Conservation (phyloP, 2,888 invertebrate genomes). For the Drosophila kokeensis region DNA sequence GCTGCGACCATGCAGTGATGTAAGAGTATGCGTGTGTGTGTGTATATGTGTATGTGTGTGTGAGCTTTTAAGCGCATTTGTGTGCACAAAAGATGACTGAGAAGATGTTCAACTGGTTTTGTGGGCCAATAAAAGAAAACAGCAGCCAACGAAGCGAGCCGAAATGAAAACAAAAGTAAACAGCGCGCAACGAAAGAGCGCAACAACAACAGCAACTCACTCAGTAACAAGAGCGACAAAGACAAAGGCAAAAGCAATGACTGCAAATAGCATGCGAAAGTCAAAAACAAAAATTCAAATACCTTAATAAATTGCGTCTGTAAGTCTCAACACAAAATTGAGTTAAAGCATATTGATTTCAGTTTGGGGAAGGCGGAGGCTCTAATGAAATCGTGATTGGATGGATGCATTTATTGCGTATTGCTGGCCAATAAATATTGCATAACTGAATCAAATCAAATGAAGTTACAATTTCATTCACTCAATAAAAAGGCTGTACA, state of each 20-base stretch:
- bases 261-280: slow-evolving; percentile 39
- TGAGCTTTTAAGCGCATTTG: slow-evolving; percentile 17
- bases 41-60: slow-evolving; percentile 4
- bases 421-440: slow-evolving; percentile 20
- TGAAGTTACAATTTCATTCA: background rate
- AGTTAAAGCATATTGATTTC: slow-evolving; percentile 27
- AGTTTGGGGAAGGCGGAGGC: background rate
- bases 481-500: background rate
- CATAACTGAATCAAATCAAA: slow-evolving; percentile 24
- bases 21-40: slow-evolving; percentile 1
- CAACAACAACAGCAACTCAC: slow-evolving; percentile 23
- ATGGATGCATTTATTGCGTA: slow-evolving; percentile 19
- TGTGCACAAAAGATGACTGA: slow-evolving; percentile 38
- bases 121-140: slow-evolving; percentile 64
- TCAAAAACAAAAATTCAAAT: slow-evolving; percentile 43
- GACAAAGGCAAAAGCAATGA: slow-evolving; percentile 29
- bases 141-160: slow-evolving; percentile 43
- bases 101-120: slow-evolving; percentile 75
- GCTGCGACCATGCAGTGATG: slow-evolving; percentile 53
- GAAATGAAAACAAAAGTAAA: slow-evolving; percentile 65
- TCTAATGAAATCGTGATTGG: slow-evolving; percentile 31
- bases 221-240: slow-evolving; percentile 18
- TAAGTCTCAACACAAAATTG: slow-evolving; percentile 62
- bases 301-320: slow-evolving; percentile 66
- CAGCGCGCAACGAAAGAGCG: slow-evolving; percentile 61